These are phyloP conservation scores for Fragum whitleyi DNA, from an alignment of 2,888 invertebrate genomes.

Conservation along the genomic window DNA sequence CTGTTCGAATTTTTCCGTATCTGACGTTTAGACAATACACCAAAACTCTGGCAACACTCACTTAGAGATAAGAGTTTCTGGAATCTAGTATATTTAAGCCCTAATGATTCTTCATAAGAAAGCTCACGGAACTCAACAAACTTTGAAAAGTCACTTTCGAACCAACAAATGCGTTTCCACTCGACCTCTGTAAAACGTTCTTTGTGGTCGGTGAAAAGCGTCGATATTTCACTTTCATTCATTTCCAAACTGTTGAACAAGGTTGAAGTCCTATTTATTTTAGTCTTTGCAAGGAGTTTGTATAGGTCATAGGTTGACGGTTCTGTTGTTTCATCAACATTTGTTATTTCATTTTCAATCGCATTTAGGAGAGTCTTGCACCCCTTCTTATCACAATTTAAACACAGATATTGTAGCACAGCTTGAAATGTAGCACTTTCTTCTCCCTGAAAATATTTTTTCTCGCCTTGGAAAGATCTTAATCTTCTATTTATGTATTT, in stretches of 20 bases:
- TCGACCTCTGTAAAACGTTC: neutral
- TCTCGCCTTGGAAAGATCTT: neutral
- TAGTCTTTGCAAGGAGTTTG: neutral
- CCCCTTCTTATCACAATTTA: too few relatives aligned
- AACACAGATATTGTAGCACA: too few relatives aligned
- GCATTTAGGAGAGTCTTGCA: neutral
- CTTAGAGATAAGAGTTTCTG: conserved; percentile 10
- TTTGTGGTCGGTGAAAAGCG: neutral
- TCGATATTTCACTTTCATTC: neutral
- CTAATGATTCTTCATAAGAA: conserved; percentile 13
- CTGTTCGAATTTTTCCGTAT: conserved; percentile 21
- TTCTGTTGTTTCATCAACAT: neutral
- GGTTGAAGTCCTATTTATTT: neutral
- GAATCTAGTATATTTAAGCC: conserved; percentile 7
- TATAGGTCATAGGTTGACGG: neutral
- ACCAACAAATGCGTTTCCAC: conserved; percentile 17
- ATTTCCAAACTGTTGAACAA: neutral
- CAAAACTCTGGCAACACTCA: conserved; percentile 15
- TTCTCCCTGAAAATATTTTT: too few relatives aligned
- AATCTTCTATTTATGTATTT: neutral
- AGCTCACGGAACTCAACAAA: neutral
- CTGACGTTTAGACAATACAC: conserved; percentile 24
- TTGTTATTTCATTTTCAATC: neutral
- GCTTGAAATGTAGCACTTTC: too few relatives aligned
- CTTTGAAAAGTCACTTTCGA: conserved; percentile 24